Evolutionary conservation across 2,888 invertebrate species (phyloP).

Genomic region (Sepiola atlantica): DNA sequence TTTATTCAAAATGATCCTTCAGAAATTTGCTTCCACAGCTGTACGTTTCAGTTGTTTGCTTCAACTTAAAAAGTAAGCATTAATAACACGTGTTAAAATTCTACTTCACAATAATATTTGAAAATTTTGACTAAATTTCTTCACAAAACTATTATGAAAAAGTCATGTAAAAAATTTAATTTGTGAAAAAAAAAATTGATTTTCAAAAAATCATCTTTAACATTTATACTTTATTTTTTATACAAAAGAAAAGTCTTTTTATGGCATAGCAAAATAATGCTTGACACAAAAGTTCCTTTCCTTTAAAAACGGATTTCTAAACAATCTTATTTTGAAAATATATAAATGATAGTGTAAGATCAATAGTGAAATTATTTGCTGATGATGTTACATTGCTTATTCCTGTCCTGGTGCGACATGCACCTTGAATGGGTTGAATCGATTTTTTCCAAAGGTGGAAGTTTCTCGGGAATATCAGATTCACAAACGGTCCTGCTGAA

Average conservation of each 20-base stretch:
- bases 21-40: neutral
- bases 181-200: neutral
- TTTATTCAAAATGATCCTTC: neutral
- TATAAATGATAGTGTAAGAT: too few relatives aligned
- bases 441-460: too few relatives aligned
- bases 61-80: neutral
- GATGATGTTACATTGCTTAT: too few relatives aligned
- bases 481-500: too few relatives aligned
- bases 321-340: too few relatives aligned
- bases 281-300: neutral
- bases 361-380: too few relatives aligned
- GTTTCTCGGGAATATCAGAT: too few relatives aligned
- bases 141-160: neutral
- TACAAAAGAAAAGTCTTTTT: neutral
- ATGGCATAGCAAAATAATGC: neutral
- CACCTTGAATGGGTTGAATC: too few relatives aligned
- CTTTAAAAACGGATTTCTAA: too few relatives aligned
- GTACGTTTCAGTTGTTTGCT: neutral
- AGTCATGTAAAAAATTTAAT: neutral
- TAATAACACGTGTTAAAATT: neutral
- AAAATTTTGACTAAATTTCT: too few relatives aligned
- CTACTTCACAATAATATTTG: neutral
- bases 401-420: too few relatives aligned
- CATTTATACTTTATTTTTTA: neutral
- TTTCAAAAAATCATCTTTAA: neutral